Evolutionary conservation across 2,113 vertebrate genomes (phyloP), one percentile per base, ranked within the genome.

Genomic region (Siphamia tubifer): DNA sequence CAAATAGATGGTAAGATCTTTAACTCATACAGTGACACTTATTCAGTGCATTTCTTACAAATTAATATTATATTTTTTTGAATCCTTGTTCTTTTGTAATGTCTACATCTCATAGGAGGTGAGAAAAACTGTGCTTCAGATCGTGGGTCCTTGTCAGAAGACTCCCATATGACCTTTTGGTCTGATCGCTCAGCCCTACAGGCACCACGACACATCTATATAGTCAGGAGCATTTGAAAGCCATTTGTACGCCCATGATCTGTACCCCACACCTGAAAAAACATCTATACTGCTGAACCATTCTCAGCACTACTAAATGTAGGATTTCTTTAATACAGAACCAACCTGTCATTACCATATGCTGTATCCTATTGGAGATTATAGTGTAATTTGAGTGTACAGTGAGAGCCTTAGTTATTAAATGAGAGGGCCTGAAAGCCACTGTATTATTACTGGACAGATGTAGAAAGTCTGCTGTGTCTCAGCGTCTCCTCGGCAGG

Each of bases 381-480:
- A 9, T 12, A 9, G 31, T 34, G 13, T 34, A 11, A 8, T 12
- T 34, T 3, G 4, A 34, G 31, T 34, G 5, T 38, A 56, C 20
- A 56, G 30, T 42, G 1, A 35, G 38, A 35, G 56, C 42, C 51
- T 27, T 35, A 62, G 74, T 35, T 74, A 58, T 49, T 57, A 19
- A 20, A 15, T 3, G 52, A 40, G 53, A 38, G 28, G 19, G 23
- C 35, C 21, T 45, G 30, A 42, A 31, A 58, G 44, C 36, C 19
- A 24, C 28, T 56, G 36, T 64, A 66, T 79, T 79, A 69, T 79
- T 63, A 67, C 40, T 82, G 72, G 68, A n/a, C 24, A 60, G 36
- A 63, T 20, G 39, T 15, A 62, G 49, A 77, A 69, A 74, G 66
- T 36, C 19, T 40, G 56, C 21, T 42, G 53, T 47, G 61, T 80